phyloP scores from a whole-genome alignment of 2,113 vertebrate species.

The Perca schrenkii region DNA sequence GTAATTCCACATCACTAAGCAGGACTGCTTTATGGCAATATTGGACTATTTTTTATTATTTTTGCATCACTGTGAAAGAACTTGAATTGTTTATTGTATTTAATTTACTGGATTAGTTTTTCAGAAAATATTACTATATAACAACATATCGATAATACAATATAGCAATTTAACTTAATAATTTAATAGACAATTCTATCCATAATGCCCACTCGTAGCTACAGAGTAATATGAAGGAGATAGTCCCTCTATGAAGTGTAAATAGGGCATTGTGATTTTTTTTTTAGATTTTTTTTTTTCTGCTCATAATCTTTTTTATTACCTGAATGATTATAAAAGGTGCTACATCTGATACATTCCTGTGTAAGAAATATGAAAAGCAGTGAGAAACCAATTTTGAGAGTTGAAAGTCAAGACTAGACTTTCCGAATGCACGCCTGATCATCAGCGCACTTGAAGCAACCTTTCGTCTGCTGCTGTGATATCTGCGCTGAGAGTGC shows the following conservation, averaged over 20 bases:
- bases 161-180: not conserved
- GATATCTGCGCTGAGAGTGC: conserved; percentile 11
- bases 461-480: conserved; percentile 30
- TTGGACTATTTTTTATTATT: not conserved
- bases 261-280: too few relatives aligned
- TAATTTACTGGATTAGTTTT: not conserved
- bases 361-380: not conserved
- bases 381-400: not conserved
- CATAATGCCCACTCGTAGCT: not conserved
- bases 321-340: not conserved
- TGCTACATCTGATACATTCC: not conserved
- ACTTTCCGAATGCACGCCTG: conserved; percentile 10
- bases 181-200: not conserved
- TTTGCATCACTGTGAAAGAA: not conserved
- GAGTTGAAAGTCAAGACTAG: conserved; percentile 16
- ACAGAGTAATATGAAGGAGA: too few relatives aligned
- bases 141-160: not conserved
- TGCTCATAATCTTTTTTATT: not conserved
- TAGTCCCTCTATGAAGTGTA: too few relatives aligned
- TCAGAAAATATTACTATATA: not conserved
- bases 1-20: not conserved
- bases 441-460: conserved; percentile 33
- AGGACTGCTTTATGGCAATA: not conserved
- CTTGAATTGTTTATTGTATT: not conserved
- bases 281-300: too few relatives aligned